Base-by-base conservation (phyloP, 64 coral and sea anemone genomes). In the Pocillopora verrucosa region DNA sequence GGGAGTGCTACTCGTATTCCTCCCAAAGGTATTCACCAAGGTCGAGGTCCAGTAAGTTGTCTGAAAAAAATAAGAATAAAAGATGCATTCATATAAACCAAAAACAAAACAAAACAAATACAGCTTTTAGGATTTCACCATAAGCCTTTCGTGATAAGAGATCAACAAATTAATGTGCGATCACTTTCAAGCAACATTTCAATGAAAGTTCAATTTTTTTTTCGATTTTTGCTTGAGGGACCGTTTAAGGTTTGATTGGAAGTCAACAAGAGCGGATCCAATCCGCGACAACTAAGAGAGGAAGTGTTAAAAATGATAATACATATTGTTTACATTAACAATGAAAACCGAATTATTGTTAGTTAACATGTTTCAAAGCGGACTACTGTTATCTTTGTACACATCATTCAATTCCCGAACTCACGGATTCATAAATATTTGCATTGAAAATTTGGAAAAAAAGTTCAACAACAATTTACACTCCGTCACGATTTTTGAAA, bases 41-140 rank as follows among this genome's bases (percentile, higher is more conserved):
- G 41, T 85, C 82, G 20, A 85, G 82, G 37, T 85, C 82, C 36
- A 85, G 56, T 65, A 85, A 65, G 82, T 85, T 85, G 82, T 85
- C 82, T 85, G 57, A 85, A 85, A 65, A 84, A 51, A 51, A 12
- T 70, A 36, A 38, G 20, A 20, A 20, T 20, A 63, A 45, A 65
- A 85, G 82, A 85, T 72, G 70, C 64, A 37, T 85, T 58, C 70
- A 85, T 85, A 85, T 70, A 68, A 72, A 83, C 19, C 17, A 6
- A 11, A 72, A 37, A 37, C 60, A 72, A 65, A 85, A 85, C 56
- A 37, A 84, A 85, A 57, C 67, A 85, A 85, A 41, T 84, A 22
- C 63, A 58, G 63, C 63, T 72, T 70, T 69, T 16, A 19, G 63
- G 64, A 85, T 85, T 65, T 70, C 25, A 11, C 25, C 67, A 25